Conservation (phyloP, 2,888 invertebrate genomes). For the Strigamia transsilvanica region DNA sequence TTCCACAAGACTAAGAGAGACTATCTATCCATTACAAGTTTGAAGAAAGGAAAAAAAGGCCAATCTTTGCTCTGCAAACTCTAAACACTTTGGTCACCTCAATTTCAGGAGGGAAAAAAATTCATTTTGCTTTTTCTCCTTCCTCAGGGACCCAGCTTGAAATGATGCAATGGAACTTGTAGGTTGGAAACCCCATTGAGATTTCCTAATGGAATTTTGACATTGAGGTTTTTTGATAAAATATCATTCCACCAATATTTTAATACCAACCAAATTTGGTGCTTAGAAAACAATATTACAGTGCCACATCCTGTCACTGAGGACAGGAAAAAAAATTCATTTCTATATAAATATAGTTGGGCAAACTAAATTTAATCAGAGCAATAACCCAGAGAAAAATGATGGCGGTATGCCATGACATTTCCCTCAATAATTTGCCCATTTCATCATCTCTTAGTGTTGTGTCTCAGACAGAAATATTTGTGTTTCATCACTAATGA, state of each 20-base stretch:
- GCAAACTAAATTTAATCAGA: constrained; percentile 4
- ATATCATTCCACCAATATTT: constrained; percentile 2
- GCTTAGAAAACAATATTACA: too few relatives aligned
- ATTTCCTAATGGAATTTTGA: constrained; percentile 32
- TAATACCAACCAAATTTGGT: background rate
- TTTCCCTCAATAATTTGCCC: too few relatives aligned
- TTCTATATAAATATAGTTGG: background rate
- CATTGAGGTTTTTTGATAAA: background rate
- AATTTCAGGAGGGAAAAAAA: background rate
- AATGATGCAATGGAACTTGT: constrained; percentile 18
- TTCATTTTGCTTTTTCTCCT: constrained; percentile 5
- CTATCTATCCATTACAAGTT: too few relatives aligned
- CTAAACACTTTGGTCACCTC: background rate
- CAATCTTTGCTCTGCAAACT: constrained; percentile 1
- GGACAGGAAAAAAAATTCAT: background rate
- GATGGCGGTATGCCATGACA: background rate
- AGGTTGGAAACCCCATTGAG: background rate
- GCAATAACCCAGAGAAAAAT: background rate
- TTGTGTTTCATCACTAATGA: too few relatives aligned
- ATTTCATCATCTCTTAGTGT: too few relatives aligned
- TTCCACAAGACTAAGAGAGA: background rate
- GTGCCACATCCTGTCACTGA: background rate
- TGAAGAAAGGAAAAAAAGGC: background rate
- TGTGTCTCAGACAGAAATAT: too few relatives aligned
- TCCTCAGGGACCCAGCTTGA: background rate